Evolutionary conservation across 2,113 vertebrate genomes (phyloP), one percentile per base, ranked within the genome.

Genomic region (Hippocampus barbouri): DNA sequence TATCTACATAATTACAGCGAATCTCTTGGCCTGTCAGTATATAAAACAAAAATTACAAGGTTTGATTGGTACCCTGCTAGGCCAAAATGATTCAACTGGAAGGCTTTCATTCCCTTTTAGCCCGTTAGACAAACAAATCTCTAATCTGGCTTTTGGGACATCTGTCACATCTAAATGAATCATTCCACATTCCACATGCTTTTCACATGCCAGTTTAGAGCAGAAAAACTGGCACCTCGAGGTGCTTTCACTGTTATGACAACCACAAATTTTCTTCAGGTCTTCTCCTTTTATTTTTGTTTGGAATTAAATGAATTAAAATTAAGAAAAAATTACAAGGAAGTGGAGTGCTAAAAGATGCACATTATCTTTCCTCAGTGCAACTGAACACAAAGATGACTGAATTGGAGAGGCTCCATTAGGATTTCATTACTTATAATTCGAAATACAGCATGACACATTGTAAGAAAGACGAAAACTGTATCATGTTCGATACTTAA

Each of bases 1-100:
- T 87, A 86, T 85, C 83, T 81, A 68, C 72, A 78, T 84, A 77
- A 87, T 85, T 84, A 77, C 73, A 83, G 71, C 68, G 81, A 83
- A 86, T 86, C 75, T 81, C 34, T 69, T 40, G 66, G 78, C 78
- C 76, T 83, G 80, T 80, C 80, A 72, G 63, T 73, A 57, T 69
- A 34, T 72, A 73, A 70, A 68, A 86, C 79, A 72, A 75, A 83
- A 86, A 76, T 73, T 78, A 78, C 71, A 66, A 68, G 69, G 66
- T 72, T 77, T 81, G 72, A 79, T 75, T n/a, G 73, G 76, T 71
- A 75, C 75, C 78, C 78, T 75, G 74, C 69, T 64, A 83, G 68
- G 76, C 78, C 56, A 73, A 59, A 83, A 81, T 80, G 34, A 83
- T 83, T 83, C 66, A 71, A 83, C 81, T 72, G 62, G 38, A 70